Conservation (phyloP, 2,113 vertebrate species). For the Verasper variegatus region DNA sequence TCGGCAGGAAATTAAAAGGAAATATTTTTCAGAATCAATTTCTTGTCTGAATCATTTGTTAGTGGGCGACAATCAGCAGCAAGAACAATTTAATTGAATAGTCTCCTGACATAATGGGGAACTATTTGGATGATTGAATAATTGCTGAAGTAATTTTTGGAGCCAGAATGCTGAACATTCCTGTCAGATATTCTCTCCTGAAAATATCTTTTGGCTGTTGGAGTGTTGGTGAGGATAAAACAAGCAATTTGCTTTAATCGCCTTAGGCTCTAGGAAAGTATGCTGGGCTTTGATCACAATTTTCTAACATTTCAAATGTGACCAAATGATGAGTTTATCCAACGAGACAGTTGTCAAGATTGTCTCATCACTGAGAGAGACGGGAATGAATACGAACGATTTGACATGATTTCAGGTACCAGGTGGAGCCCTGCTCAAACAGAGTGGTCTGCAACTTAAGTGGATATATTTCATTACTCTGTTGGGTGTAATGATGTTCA, state of each 20-base stretch:
- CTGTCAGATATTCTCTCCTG: not conserved
- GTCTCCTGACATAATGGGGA: not conserved
- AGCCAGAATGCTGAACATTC: not conserved
- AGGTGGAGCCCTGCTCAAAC: not conserved
- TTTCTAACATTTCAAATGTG: not conserved
- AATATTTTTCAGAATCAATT: not conserved
- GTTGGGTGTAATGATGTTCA: not conserved
- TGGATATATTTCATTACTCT: not conserved
- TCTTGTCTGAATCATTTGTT: not conserved
- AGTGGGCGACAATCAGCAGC: not conserved
- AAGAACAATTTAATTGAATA: not conserved
- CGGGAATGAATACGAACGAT: not conserved
- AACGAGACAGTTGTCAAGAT: not conserved
- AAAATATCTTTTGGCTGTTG: too few relatives aligned
- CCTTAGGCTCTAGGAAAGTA: not conserved
- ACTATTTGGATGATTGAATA: not conserved
- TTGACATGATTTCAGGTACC: not conserved
- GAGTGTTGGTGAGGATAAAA: too few relatives aligned
- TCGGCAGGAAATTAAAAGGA: too few relatives aligned
- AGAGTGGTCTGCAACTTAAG: too few relatives aligned
- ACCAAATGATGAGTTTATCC: not conserved
- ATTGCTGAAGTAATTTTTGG: not conserved
- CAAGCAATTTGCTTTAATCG: not conserved
- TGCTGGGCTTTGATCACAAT: not conserved
- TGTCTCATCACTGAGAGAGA: not conserved